These are phyloP conservation scores for Darwinula stevensoni DNA, from an alignment of 2,888 invertebrate genomes.

Conservation along the genomic window DNA sequence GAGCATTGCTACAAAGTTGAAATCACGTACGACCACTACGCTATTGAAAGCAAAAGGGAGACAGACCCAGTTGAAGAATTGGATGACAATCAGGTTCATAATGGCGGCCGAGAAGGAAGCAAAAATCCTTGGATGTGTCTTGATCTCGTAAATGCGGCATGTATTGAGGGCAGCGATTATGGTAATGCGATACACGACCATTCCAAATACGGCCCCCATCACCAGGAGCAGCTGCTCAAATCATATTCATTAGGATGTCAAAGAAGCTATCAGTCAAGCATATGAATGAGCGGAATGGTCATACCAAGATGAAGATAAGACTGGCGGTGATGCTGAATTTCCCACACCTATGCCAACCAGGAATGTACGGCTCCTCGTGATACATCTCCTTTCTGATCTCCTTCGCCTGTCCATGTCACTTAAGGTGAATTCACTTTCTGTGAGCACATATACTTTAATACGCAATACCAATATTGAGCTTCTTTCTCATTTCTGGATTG, in stretches of 20 bases:
- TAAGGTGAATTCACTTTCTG: too few relatives aligned
- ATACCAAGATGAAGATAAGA: conserved; percentile 69
- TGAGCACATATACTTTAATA: too few relatives aligned
- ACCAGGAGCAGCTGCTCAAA: conserved; percentile 39
- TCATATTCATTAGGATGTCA: too few relatives aligned
- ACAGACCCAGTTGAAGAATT: conserved; percentile 55
- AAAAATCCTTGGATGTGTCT: conserved; percentile 44
- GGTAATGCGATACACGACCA: conserved; percentile 68
- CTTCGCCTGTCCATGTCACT: too few relatives aligned
- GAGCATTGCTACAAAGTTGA: too few relatives aligned
- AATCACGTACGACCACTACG: too few relatives aligned
- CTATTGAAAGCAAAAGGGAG: too few relatives aligned
- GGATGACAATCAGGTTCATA: conserved; percentile 75
- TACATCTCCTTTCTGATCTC: conserved; percentile 41
- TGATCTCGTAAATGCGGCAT: conserved; percentile 8
- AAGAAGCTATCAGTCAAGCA: too few relatives aligned
- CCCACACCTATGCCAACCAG: conserved; percentile 24
- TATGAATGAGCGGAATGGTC: too few relatives aligned
- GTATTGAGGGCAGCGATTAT: conserved; percentile 23
- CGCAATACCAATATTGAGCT: too few relatives aligned
- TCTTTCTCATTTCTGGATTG: too few relatives aligned
- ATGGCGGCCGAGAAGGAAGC: conserved; percentile 74
- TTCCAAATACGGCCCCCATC: conserved; percentile 64
- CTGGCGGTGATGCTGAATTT: conserved; percentile 35
- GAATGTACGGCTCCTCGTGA: conserved; percentile 65